phyloP scores from a whole-genome alignment of 2,113 vertebrate genomes.

The Clarias magur region DNA sequence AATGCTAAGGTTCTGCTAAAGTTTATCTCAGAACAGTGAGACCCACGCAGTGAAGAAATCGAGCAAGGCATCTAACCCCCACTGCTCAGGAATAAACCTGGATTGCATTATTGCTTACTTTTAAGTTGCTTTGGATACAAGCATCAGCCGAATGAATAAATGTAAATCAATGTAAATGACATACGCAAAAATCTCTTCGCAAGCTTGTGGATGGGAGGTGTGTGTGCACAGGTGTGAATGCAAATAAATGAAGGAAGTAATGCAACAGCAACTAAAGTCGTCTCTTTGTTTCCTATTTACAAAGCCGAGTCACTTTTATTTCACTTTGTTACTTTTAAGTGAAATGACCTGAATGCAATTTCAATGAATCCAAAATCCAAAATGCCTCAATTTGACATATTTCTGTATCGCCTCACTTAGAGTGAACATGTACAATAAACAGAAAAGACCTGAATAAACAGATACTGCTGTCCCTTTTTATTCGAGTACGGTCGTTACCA shows the following conservation, averaged over 20 bases:
- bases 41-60: background rate
- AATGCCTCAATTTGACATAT: background rate
- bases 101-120: background rate
- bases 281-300: constrained; percentile 30
- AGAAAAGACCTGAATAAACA: background rate
- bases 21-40: background rate
- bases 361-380: background rate
- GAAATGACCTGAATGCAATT: background rate
- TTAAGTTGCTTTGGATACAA: constrained; percentile 28
- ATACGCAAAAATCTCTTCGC: constrained; percentile 13
- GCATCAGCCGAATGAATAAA: constrained; percentile 14
- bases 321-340: constrained; percentile 10
- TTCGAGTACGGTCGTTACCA: background rate
- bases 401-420: background rate
- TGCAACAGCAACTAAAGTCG: constrained; percentile 26
- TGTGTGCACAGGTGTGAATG: constrained; percentile 37
- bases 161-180: constrained; percentile 35
- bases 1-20: background rate
- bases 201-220: background rate
- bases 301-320: background rate
- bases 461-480: constrained; percentile 7
- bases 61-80: background rate
- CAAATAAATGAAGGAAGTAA: constrained; percentile 19
- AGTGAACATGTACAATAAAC: background rate
- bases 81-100: background rate